Base-by-base conservation (phyloP, 1,140 invertebrate genomes). In the Euwallacea similis region DNA sequence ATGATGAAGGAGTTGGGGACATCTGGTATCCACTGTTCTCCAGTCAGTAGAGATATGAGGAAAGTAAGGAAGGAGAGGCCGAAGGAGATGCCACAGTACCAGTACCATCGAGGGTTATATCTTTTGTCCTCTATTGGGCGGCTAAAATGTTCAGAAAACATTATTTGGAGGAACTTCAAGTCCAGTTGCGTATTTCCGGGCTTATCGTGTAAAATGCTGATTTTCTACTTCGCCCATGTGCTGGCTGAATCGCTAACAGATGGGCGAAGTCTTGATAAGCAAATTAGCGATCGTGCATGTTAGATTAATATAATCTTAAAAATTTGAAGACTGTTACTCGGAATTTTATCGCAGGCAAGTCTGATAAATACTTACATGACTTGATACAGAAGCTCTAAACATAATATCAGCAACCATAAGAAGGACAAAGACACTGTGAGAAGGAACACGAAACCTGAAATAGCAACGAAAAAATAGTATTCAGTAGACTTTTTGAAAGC, bases 381-480 rank as follows among this genome's bases (percentile, higher is more conserved):
- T 59, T 68, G 66, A 55, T 69, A 73, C 9, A 73, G 55, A 7
- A 76, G 58, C 11, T 77, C 76, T 8, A 73, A 33, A 66, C 76
- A 76, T 42, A 77, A 69, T 62, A 76, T 73, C 7, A 64, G 42
- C 16, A 77, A 50, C 71, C 73, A 75, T 7, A 71, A 16, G 50
- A 76, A 77, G 8, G 76, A 76, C 2, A 66, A 58, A 13, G 76
- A 21, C 53, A 72, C 61, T 13, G 66, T 72, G 7, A 77, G 70
- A 43, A 75, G 58, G 46, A 77, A 74, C 7, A 76, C n/a, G 53
- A 72, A 76, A 50, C 74, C 76, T 77, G 47, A 50, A 75, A 75
- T 55, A 50, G 54, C 2, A 56, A n/a, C n/a, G n/a, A 65, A 47
- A 16, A 58, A 15, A 58, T 4, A 9, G 55, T 58, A 16, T 13